phyloP scores from a whole-genome alignment of 1,140 invertebrate species.

The Rhizoglyphus robini region DNA sequence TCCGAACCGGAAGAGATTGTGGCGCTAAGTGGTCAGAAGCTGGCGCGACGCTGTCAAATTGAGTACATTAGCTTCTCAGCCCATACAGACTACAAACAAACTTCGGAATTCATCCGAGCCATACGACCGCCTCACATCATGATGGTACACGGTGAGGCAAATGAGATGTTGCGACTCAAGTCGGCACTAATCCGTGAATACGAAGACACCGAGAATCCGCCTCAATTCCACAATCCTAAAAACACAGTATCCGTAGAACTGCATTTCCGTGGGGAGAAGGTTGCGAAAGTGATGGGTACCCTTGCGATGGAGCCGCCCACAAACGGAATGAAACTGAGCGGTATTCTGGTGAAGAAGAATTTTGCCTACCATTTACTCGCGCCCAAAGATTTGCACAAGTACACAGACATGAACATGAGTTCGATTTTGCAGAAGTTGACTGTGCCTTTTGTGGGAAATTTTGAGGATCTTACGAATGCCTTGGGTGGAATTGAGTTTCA shows the following conservation, averaged over 20 bases:
- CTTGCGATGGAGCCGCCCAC: slow-evolving; percentile 67
- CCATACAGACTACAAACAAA: slow-evolving; percentile 98
- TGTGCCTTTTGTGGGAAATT: slow-evolving; percentile 64
- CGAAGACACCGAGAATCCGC: slow-evolving; percentile 74
- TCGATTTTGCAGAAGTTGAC: slow-evolving; percentile 80
- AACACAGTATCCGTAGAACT: slow-evolving; percentile 87
- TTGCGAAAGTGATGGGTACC: slow-evolving; percentile 88
- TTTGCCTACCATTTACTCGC: slow-evolving; percentile 94
- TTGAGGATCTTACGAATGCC: slow-evolving; percentile 64
- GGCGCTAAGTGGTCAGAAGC: slow-evolving; percentile 83
- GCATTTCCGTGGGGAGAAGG: slow-evolving; percentile 92
- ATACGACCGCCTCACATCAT: slow-evolving; percentile 91
- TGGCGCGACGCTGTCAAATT: slow-evolving; percentile 91
- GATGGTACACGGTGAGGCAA: slow-evolving; percentile 94
- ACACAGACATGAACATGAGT: slow-evolving; percentile 87
- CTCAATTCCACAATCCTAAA: slow-evolving; percentile 84
- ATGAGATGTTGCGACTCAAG: slow-evolving; percentile 93
- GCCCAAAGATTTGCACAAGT: slow-evolving; percentile 79
- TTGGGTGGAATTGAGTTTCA: slow-evolving; percentile 65
- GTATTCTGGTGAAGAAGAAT: slow-evolving; percentile 89
- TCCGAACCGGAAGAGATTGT: slow-evolving; percentile 96
- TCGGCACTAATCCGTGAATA: slow-evolving; percentile 86
- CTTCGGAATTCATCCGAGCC: slow-evolving; percentile 86
- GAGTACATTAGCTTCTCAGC: slow-evolving; percentile 99
- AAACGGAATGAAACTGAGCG: slow-evolving; percentile 64